Percentiles rank a stretch among this genome's conserved stretches.
phyloP scores from a whole-genome alignment of 2,888 invertebrate genomes.

The Dexiosoma caninum region DNA sequence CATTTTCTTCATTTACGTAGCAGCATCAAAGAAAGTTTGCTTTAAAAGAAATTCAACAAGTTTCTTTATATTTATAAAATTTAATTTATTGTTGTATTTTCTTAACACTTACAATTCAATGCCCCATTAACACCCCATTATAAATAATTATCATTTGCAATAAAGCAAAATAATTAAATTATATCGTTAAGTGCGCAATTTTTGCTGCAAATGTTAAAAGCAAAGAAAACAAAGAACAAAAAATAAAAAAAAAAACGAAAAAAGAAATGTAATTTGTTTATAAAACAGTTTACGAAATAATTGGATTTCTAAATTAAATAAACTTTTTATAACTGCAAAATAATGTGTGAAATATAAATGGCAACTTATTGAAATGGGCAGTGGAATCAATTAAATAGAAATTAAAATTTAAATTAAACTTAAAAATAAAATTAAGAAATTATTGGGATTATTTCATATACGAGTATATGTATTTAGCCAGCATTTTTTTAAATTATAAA shows the following conservation, averaged over 20 bases:
- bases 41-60: no score
- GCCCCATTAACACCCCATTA: conserved; percentile 34
- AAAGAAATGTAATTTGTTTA: conserved; percentile 26
- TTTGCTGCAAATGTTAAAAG: conserved; percentile 10
- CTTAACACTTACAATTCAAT: conserved; percentile 12
- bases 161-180: background rate
- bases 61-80: no score
- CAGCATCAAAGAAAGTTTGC: no score
- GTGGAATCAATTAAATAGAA: background rate
- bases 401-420: background rate
- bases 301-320: conserved; percentile 14
- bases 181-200: background rate
- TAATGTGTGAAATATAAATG: conserved; percentile 10
- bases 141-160: conserved; percentile 1
- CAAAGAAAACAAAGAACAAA: conserved; percentile 18
- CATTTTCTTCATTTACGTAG: no score
- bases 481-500: no score
- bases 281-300: conserved; percentile 6
- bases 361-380: background rate
- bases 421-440: background rate
- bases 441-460: no score
- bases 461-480: no score
- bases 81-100: background rate
- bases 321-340: background rate
- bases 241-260: conserved; percentile 7